Percentiles rank a stretch among this genome's conserved stretches.
These are phyloP conservation scores for Trichogramma dendrolimi DNA, from an alignment of 2,888 invertebrate species.

Conservation along the genomic window DNA sequence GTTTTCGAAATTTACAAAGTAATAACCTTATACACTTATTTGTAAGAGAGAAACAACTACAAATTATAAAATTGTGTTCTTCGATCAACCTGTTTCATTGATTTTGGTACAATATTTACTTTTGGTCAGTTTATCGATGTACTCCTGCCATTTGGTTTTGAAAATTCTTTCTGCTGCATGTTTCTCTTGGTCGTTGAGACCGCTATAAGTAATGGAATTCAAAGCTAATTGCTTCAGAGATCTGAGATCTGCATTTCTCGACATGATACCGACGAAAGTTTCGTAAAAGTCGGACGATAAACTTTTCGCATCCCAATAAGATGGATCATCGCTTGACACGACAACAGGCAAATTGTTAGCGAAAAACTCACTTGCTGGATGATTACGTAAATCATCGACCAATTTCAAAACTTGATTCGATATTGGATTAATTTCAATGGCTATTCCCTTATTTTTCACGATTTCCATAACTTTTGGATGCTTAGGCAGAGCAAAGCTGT, in stretches of 20 bases:
- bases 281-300: constrained; percentile 75
- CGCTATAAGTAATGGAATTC: constrained; percentile 70
- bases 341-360: constrained; percentile 68
- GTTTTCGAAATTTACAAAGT: too few species aligned
- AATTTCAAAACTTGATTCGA: constrained; percentile 71
- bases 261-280: constrained; percentile 71
- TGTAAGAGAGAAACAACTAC: too few species aligned
- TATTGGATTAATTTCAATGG: constrained; percentile 73
- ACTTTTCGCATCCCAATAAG: constrained; percentile 69
- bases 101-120: background rate
- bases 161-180: background rate
- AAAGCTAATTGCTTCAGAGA: constrained; percentile 69
- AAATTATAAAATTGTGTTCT: too few species aligned
- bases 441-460: constrained; percentile 60
- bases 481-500: constrained; percentile 61
- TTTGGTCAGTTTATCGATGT: background rate
- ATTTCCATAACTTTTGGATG: constrained; percentile 65
- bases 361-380: constrained; percentile 65
- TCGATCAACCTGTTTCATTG: too few species aligned
- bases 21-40: too few species aligned
- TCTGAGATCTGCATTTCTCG: constrained; percentile 63
- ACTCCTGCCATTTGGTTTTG: background rate
- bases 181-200: constrained; percentile 56
- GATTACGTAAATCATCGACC: constrained; percentile 70
- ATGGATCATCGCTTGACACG: constrained; percentile 75